Evolutionary conservation across 2,797 vertebrate species (phyloP).

Genomic region (Thunnus albacares): DNA sequence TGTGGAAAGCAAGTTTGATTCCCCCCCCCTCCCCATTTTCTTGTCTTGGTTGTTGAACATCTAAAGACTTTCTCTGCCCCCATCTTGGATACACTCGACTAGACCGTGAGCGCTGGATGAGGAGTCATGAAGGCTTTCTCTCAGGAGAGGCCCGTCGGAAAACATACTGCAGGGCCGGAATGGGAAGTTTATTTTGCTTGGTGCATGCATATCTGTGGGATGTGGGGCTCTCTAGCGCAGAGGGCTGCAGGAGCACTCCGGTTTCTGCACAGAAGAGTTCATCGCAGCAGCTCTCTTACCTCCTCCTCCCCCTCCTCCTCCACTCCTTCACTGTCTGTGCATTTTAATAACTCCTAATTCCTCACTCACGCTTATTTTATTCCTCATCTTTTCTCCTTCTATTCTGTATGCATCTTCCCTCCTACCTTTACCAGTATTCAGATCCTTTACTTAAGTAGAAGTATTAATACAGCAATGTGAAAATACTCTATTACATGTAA

Average conservation of each 20-base stretch:
- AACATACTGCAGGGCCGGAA: constrained; percentile 76
- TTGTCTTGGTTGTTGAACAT: constrained; percentile 32
- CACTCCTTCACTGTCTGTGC: not conserved
- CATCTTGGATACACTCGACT: constrained; percentile 67
- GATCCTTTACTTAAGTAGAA: no score
- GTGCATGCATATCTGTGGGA: constrained; percentile 82
- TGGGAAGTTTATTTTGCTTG: constrained; percentile 85
- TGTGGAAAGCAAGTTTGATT: not conserved
- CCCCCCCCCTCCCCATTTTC: not conserved
- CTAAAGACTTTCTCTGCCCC: constrained; percentile 42
- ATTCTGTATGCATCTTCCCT: constrained; percentile 21
- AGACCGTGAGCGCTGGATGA: constrained; percentile 68
- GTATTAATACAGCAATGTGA: no score
- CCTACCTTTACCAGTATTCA: not conserved
- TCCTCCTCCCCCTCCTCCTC: constrained; percentile 33
- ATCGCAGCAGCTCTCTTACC: constrained; percentile 73
- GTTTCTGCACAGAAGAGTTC: constrained; percentile 77
- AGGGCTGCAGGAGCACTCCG: constrained; percentile 57
- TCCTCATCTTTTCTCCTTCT: constrained; percentile 14
- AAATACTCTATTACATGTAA: no score
- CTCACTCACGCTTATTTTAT: constrained; percentile 37
- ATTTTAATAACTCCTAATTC: constrained; percentile 31
- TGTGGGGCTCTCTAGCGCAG: constrained; percentile 65
- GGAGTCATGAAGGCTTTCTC: constrained; percentile 70
- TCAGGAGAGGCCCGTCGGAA: constrained; percentile 74